These are phyloP conservation scores for Philereme vetulata DNA, from an alignment of 2,888 invertebrate genomes.

Conservation along the genomic window DNA sequence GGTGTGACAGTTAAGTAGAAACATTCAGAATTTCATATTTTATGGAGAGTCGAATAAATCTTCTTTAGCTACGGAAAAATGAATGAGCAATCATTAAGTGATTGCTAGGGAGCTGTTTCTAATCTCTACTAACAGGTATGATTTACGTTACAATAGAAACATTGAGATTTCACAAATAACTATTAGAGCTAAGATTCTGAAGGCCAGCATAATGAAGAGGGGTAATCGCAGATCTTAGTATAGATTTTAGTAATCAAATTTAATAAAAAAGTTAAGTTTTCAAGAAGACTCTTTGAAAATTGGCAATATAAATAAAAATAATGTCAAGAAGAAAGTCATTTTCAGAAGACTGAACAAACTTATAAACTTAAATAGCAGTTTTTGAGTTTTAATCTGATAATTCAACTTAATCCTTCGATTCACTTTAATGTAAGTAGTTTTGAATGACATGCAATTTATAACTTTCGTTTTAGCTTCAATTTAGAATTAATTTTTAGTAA, in stretches of 20 bases:
- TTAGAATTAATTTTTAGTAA: conserved; percentile 23
- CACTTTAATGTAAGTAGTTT: conserved; percentile 33
- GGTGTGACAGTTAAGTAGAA: conserved; percentile 79
- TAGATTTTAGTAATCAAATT: conserved; percentile 26
- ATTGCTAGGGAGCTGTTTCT: conserved; percentile 51
- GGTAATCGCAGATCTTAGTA: conserved; percentile 30
- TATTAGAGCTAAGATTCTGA: conserved; percentile 34
- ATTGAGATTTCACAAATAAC: conserved; percentile 37
- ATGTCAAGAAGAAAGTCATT: conserved; percentile 44
- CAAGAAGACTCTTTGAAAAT: conserved; percentile 28
- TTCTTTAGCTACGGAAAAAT: conserved; percentile 76
- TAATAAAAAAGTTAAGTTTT: conserved; percentile 28
- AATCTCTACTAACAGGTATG: conserved; percentile 43
- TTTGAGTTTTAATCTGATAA: conserved; percentile 28
- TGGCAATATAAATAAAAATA: conserved; percentile 43
- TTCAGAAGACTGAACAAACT: conserved; percentile 38
- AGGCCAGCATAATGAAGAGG: conserved; percentile 38
- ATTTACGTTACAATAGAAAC: conserved; percentile 38
- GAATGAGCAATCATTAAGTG: conserved; percentile 65
- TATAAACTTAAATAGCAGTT: conserved; percentile 44
- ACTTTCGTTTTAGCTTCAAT: conserved; percentile 31
- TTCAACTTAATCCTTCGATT: conserved; percentile 27
- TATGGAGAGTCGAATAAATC: conserved; percentile 71
- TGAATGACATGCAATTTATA: conserved; percentile 61
- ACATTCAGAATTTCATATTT: conserved; percentile 74